These are phyloP conservation scores for Ylistrum balloti DNA, from an alignment of 1,140 invertebrate species.

Conservation along the genomic window DNA sequence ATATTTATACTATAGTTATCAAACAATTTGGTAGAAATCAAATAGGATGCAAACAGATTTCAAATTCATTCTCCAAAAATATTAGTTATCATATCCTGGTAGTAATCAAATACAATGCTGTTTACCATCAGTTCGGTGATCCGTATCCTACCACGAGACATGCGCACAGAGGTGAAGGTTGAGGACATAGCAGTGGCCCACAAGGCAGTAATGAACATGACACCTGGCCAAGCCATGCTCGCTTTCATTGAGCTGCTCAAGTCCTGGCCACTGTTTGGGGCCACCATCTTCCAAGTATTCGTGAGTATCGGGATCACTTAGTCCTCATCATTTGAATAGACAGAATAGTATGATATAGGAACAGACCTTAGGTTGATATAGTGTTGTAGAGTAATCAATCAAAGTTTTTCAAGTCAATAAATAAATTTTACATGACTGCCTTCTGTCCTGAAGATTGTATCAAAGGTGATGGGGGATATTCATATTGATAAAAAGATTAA, in stretches of 20 bases:
- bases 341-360: too few species aligned
- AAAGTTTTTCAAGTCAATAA: neutral
- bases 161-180: constrained; percentile 72
- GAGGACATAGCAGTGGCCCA: constrained; percentile 90
- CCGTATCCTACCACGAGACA: constrained; percentile 79
- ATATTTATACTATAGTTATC: neutral
- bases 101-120: neutral
- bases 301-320: constrained; percentile 81
- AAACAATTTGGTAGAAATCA: too few species aligned
- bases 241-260: constrained; percentile 96
- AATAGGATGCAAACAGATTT: too few species aligned
- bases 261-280: constrained; percentile 95
- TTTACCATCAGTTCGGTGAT: constrained; percentile 75
- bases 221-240: constrained; percentile 92
- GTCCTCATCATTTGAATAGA: too few species aligned
- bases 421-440: too few species aligned
- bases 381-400: too few species aligned
- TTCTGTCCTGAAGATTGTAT: too few species aligned
- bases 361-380: too few species aligned
- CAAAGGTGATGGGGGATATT: too few species aligned
- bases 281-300: constrained; percentile 97
- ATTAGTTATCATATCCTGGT: too few species aligned
- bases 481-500: too few species aligned
- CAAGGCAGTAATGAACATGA: constrained; percentile 93
- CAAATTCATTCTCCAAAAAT: too few species aligned